Percentiles rank a stretch among this genome's conserved stretches.
phyloP scores from a whole-genome alignment of 2,113 vertebrate genomes.

The Bufo bufo region DNA sequence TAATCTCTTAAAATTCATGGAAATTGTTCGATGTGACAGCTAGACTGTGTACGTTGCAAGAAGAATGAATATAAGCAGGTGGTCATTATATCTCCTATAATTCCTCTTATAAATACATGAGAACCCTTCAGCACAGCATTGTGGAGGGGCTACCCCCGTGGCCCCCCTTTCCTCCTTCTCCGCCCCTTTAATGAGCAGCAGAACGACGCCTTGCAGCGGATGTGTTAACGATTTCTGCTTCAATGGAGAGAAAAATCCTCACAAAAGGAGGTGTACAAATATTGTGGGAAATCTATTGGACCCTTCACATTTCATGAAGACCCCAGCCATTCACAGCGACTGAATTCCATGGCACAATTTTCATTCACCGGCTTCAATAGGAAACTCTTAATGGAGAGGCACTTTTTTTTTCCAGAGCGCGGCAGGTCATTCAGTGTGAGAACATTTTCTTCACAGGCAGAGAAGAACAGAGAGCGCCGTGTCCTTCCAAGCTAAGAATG shows the following conservation, averaged over 20 bases:
- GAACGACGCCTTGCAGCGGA: slow-evolving; percentile 79
- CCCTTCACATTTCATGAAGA: slow-evolving; percentile 85
- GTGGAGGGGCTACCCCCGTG: slow-evolving; percentile 53
- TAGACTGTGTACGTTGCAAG: slow-evolving; percentile 49
- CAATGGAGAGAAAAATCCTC: slow-evolving; percentile 90
- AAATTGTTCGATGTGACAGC: slow-evolving; percentile 32
- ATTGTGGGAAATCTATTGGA: slow-evolving; percentile 90
- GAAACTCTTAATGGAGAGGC: slow-evolving; percentile 93
- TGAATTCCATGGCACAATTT: slow-evolving; percentile 84
- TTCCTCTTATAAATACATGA: slow-evolving; percentile 77
- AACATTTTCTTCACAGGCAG: slow-evolving; percentile 74
- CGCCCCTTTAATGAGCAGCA: slow-evolving; percentile 64
- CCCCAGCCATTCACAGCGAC: slow-evolving; percentile 82
- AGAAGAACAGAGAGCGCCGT: slow-evolving; percentile 75
- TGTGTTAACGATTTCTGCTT: slow-evolving; percentile 91
- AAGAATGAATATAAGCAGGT: slow-evolving; percentile 72
- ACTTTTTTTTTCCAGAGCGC: slow-evolving; percentile 80
- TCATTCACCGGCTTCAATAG: slow-evolving; percentile 87
- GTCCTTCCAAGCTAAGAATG: slow-evolving; percentile 69
- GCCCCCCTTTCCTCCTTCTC: slow-evolving; percentile 5
- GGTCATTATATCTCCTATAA: slow-evolving; percentile 78
- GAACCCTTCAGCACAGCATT: slow-evolving; percentile 62
- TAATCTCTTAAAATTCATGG: slow-evolving; percentile 31
- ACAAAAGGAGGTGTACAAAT: slow-evolving; percentile 92
- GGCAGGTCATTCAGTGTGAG: slow-evolving; percentile 78